These are phyloP conservation scores for Tiliacea aurago DNA, from an alignment of 2,888 invertebrate species.

Conservation along the genomic window DNA sequence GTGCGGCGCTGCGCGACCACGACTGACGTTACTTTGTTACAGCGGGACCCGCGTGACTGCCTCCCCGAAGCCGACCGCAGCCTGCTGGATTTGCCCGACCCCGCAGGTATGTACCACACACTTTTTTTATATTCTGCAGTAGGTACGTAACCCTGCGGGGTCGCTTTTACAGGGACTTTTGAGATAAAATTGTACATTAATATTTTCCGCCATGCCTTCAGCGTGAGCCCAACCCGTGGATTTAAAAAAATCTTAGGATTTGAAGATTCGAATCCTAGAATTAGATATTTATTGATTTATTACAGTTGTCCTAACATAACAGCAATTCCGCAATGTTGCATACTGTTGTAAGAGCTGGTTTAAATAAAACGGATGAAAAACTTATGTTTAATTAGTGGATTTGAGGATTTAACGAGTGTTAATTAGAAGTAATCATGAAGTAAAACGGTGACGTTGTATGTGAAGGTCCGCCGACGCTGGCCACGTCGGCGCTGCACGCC, in stretches of 20 bases:
- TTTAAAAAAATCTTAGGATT: not conserved
- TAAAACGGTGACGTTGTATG: constrained; percentile 70
- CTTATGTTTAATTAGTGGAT: not conserved
- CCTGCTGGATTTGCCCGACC: constrained; percentile 83
- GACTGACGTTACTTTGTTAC: constrained; percentile 66
- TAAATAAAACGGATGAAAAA: not conserved
- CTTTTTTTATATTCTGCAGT: not conserved
- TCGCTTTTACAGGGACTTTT: not conserved
- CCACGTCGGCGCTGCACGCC: constrained; percentile 88
- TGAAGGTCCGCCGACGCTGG: constrained; percentile 88
- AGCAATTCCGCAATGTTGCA: not conserved
- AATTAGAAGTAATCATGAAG: constrained; percentile 34
- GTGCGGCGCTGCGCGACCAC: constrained; percentile 54
- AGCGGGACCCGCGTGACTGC: constrained; percentile 83
- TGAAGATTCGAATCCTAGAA: not conserved
- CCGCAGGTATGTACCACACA: constrained; percentile 77
- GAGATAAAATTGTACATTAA: not conserved
- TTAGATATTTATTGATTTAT: not conserved
- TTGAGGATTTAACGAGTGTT: constrained; percentile 8
- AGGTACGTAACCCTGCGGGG: not conserved
- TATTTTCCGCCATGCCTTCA: not conserved
- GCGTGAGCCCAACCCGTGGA: not conserved
- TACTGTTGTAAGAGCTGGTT: not conserved
- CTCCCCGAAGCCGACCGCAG: constrained; percentile 84
- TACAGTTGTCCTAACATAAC: not conserved